phyloP scores from a whole-genome alignment of 2,797 vertebrate species.

The Natrix natrix region DNA sequence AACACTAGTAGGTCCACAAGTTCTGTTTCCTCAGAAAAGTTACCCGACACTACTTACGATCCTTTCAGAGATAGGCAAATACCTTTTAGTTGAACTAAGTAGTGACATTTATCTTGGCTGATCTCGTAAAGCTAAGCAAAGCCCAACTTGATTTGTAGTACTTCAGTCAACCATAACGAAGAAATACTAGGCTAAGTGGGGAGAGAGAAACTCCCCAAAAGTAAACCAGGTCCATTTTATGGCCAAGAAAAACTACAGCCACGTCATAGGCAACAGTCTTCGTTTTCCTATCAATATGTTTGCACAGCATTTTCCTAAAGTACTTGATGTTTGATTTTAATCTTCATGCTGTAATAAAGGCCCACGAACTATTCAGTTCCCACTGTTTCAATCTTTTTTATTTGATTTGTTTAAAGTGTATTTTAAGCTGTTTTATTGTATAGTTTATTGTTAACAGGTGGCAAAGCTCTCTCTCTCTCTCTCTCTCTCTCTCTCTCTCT shows the following conservation, averaged over 20 bases:
- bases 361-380: background rate
- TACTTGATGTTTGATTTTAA: background rate
- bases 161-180: background rate
- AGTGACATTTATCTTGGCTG: background rate
- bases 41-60: background rate
- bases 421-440: background rate
- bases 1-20: background rate
- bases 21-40: background rate
- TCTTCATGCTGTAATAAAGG: background rate
- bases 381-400: background rate
- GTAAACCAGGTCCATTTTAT: background rate
- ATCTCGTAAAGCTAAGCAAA: background rate
- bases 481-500: too few species aligned
- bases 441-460: background rate
- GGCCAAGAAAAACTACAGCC: background rate
- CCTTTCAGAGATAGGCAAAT: background rate
- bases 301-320: background rate
- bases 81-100: background rate
- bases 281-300: background rate
- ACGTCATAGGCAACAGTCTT: background rate
- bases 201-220: background rate
- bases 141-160: background rate
- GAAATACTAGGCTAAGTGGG: background rate
- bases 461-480: background rate
- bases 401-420: background rate